phyloP scores from a whole-genome alignment of 2,888 invertebrate species.

The Drosophila aldrichi region DNA sequence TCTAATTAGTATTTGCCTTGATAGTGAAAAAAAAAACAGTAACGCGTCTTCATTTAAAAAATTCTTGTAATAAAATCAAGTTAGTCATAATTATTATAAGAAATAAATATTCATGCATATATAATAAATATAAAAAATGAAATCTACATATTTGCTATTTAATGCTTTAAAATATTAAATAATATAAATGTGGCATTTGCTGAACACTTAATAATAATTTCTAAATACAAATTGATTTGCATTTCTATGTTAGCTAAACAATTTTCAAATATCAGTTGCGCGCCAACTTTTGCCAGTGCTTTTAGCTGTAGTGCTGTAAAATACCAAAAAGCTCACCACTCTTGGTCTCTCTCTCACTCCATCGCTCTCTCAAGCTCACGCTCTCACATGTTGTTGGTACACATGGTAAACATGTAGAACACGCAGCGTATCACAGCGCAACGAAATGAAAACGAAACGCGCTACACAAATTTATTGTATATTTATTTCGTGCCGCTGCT shows the following conservation, averaged over 20 bases:
- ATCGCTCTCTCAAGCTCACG: background rate
- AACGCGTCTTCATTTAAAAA: too few relatives aligned
- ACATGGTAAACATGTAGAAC: slow-evolving; percentile 54
- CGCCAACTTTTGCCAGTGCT: slow-evolving; percentile 15
- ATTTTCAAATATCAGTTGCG: slow-evolving; percentile 18
- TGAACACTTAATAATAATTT: background rate
- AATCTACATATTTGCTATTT: too few relatives aligned
- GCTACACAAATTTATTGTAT: slow-evolving; percentile 58
- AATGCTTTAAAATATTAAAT: background rate
- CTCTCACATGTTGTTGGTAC: slow-evolving; percentile 27
- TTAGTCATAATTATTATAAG: background rate
- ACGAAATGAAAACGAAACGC: slow-evolving; percentile 55
- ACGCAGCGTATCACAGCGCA: slow-evolving; percentile 27
- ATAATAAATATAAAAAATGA: too few relatives aligned
- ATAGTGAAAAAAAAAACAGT: too few relatives aligned
- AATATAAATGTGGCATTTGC: background rate
- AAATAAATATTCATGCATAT: too few relatives aligned
- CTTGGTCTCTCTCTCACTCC: slow-evolving; percentile 7
- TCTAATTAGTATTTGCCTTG: too few relatives aligned
- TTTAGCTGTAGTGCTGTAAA: slow-evolving; percentile 42
- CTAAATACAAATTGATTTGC: too few relatives aligned
- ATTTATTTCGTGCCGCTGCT: slow-evolving; percentile 67
- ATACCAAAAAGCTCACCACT: background rate
- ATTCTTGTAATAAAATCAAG: background rate
- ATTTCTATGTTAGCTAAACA: background rate